Base-by-base conservation (phyloP, 2,888 invertebrate genomes). In the Chrysomela aeneicollis region DNA sequence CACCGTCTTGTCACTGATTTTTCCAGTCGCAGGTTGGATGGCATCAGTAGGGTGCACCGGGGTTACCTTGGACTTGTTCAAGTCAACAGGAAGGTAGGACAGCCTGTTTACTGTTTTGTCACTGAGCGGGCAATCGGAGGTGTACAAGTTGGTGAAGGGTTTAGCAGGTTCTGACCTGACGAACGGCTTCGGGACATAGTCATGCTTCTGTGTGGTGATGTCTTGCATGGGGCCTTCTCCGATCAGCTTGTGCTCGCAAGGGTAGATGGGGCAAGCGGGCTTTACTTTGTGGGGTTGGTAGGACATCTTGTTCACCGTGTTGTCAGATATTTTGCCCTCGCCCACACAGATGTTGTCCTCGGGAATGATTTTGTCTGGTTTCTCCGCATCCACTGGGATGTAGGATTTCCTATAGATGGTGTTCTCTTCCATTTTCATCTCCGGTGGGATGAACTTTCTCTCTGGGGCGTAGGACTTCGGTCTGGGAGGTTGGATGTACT, bases 201-300 rank as follows among this genome's bases (percentile, higher is more conserved):
- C 91, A 77, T 90, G 90, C 46, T 90, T 89, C 71, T 90, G 88
- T 0, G 91, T 92, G 1, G 92, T 92, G 66, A 89, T 82, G 69
- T 87, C 88, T 81, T 90, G 89, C 85, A 92, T 88, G n/a, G 91
- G 90, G 18, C 86, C 86, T 69, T 87, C 86, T 0, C 89, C 88
- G 74, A 86, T 84, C 74, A 88, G 84, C 77, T 87, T 88, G 79
- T 87, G 87, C 79, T 87, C 85, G 63, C 87, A 87, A 1, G 89
- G 90, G 0, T 86, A 83, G 69, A 89, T 87, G 1, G 88, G 80
- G 37, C 80, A 79, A 1, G 87, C 85, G 21, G 88, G 88, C 61
- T 83, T 78, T 15, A 84, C 82, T 0, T 84, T 85, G 69, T 87
- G 88, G 4, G 88, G 88, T 50, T 87, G 84, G 67, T 80, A 83